Conservation (phyloP, 1,140 invertebrate genomes). For the Oryzaephilus surinamensis region DNA sequence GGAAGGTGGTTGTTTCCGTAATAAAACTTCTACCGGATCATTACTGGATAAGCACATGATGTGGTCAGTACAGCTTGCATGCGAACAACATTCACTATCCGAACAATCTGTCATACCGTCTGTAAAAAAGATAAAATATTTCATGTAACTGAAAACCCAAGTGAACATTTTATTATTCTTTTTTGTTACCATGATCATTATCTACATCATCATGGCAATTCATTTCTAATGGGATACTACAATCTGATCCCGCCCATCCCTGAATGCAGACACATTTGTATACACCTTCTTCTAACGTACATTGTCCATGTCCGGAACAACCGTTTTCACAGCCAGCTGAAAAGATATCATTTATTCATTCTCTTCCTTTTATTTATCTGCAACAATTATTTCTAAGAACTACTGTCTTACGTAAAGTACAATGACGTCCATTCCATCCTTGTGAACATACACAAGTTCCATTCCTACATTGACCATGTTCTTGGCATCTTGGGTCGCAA, state of each 20-base stretch:
- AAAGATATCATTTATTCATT: constrained; percentile 6
- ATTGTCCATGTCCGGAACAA: constrained; percentile 84
- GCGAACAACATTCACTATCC: constrained; percentile 90
- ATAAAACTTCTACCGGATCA: constrained; percentile 88
- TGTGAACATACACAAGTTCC: constrained; percentile 93
- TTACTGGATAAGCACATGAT: constrained; percentile 91
- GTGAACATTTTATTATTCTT: too few species aligned
- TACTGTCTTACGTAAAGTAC: constrained; percentile 80
- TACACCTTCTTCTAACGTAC: constrained; percentile 71
- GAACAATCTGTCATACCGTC: constrained; percentile 97
- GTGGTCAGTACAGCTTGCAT: constrained; percentile 72
- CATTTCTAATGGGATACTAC: constrained; percentile 82
- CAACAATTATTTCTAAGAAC: neutral
- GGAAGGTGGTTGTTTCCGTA: constrained; percentile 89
- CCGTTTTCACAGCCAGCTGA: constrained; percentile 90
- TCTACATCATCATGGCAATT: constrained; percentile 89
- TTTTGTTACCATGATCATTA: constrained; percentile 82
- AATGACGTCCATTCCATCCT: constrained; percentile 96
- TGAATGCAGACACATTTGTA: constrained; percentile 84
- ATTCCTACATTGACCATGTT: constrained; percentile 93
- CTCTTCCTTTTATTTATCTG: neutral
- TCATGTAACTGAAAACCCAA: neutral
- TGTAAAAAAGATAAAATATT: constrained; percentile 34
- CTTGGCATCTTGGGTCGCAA: constrained; percentile 83
- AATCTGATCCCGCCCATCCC: constrained; percentile 86